These are phyloP conservation scores for Drosophila subobscura DNA, from an alignment of 1,140 invertebrate genomes.

Conservation along the genomic window DNA sequence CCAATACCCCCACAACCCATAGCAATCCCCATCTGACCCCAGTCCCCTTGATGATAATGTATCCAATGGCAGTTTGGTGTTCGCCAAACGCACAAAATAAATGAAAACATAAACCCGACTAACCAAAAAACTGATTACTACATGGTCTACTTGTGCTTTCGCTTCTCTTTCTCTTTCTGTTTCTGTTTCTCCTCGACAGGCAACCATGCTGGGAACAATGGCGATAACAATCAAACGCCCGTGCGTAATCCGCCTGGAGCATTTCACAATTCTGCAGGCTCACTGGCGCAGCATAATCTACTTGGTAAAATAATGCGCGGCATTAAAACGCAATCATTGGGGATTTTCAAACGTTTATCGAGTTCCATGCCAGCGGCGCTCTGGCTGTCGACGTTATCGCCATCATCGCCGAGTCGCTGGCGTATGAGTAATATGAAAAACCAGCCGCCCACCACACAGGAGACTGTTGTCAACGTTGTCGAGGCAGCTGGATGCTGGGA, in stretches of 20 bases:
- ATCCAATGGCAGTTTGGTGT: conserved; percentile 56
- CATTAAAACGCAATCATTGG: conserved; percentile 84
- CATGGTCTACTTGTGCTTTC: conserved; percentile 13
- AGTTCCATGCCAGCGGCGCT: conserved; percentile 68
- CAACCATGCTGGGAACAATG: conserved; percentile 74
- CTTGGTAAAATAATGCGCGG: conserved; percentile 82
- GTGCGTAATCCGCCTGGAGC: conserved; percentile 84
- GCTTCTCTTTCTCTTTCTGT: background rate
- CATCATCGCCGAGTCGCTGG: conserved; percentile 52
- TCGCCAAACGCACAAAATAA: conserved; percentile 67
- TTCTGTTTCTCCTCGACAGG: conserved; percentile 45
- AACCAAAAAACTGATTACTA: conserved; percentile 79
- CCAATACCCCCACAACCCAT: background rate
- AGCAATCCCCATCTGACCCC: conserved; percentile 1
- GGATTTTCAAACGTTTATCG: conserved; percentile 84
- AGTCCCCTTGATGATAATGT: conserved; percentile 35
- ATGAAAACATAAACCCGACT: conserved; percentile 79
- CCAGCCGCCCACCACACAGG: conserved; percentile 50
- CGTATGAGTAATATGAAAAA: conserved; percentile 79
- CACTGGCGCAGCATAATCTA: conserved; percentile 83
- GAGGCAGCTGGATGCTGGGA: conserved; percentile 42
- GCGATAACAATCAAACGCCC: conserved; percentile 83
- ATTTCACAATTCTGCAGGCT: conserved; percentile 83
- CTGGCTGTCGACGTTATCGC: conserved; percentile 40
- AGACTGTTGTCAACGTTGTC: conserved; percentile 63